Percentiles rank a stretch among this genome's conserved stretches.
These are phyloP conservation scores for Heterodera schachtii DNA, from an alignment of 1,140 invertebrate genomes.

Conservation along the genomic window DNA sequence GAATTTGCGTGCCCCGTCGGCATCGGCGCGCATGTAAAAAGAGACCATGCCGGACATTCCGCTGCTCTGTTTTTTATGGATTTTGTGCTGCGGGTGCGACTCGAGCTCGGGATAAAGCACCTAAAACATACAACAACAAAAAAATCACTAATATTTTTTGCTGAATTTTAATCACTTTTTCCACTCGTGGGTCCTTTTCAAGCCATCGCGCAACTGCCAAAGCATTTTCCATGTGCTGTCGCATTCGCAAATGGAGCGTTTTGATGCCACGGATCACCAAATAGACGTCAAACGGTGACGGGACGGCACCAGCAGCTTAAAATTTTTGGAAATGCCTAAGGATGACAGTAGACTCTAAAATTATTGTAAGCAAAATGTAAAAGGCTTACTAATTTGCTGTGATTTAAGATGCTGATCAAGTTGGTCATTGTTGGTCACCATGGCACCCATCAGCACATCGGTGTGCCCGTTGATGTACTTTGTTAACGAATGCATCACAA, in stretches of 20 bases:
- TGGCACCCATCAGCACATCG: constrained; percentile 89
- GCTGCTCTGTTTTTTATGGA: constrained; percentile 77
- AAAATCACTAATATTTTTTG: too few relatives aligned
- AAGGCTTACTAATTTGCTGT: constrained; percentile 23
- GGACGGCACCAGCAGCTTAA: constrained; percentile 78
- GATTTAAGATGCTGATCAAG: constrained; percentile 43
- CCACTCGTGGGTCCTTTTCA: constrained; percentile 77
- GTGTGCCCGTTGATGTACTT: constrained; percentile 99
- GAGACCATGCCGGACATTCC: constrained; percentile 78
- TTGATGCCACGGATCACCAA: constrained; percentile 90
- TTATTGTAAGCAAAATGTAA: too few relatives aligned
- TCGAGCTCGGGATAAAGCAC: constrained; percentile 78
- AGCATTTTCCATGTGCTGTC: constrained; percentile 80
- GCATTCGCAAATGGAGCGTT: constrained; percentile 88
- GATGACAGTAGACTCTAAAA: too few relatives aligned
- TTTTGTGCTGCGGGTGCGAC: constrained; percentile 86
- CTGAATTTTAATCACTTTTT: constrained; percentile 67
- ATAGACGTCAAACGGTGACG: constrained; percentile 93
- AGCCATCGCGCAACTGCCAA: constrained; percentile 75
- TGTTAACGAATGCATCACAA: constrained; percentile 87
- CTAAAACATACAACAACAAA: background rate
- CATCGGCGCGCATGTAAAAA: constrained; percentile 78
- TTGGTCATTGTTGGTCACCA: constrained; percentile 47
- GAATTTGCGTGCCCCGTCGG: constrained; percentile 79
- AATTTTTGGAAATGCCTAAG: background rate